Conservation (phyloP, 2,113 vertebrate species). For the Phyllostomus discolor region DNA sequence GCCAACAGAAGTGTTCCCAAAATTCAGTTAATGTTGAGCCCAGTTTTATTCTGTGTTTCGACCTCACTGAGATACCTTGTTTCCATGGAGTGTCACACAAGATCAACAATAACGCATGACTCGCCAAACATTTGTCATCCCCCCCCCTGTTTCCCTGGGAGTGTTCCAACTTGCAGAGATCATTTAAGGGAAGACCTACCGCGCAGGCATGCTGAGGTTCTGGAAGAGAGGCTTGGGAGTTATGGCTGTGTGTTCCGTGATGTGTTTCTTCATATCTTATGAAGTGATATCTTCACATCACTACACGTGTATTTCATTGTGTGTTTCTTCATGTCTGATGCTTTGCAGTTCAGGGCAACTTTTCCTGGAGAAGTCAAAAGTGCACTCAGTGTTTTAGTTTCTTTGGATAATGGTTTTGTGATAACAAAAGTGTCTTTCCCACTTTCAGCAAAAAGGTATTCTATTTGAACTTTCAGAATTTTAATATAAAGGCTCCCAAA, state of each 20-base stretch:
- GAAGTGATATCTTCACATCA: too few relatives aligned
- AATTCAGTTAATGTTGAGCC: not conserved
- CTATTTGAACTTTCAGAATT: conserved; percentile 25
- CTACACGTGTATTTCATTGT: too few relatives aligned
- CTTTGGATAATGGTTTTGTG: not conserved
- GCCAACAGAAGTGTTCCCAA: not conserved
- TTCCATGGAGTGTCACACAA: not conserved
- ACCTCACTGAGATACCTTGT: not conserved
- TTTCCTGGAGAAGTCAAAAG: not conserved
- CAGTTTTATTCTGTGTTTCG: not conserved
- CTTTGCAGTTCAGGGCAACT: not conserved
- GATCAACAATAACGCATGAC: not conserved
- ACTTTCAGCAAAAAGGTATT: not conserved
- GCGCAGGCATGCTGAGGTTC: not conserved
- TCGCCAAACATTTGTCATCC: rapidly evolving
- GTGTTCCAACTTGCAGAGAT: not conserved
- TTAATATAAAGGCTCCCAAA: not conserved
- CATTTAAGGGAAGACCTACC: not conserved
- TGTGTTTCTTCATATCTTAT: not conserved
- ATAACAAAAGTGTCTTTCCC: not conserved
- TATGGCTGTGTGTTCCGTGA: not conserved
- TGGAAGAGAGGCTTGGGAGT: not conserved
- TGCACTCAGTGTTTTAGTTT: not conserved
- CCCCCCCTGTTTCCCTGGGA: not conserved
- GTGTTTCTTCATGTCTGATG: not conserved